phyloP scores from a whole-genome alignment of 2,888 invertebrate species.

The Hydriomena furcata region DNA sequence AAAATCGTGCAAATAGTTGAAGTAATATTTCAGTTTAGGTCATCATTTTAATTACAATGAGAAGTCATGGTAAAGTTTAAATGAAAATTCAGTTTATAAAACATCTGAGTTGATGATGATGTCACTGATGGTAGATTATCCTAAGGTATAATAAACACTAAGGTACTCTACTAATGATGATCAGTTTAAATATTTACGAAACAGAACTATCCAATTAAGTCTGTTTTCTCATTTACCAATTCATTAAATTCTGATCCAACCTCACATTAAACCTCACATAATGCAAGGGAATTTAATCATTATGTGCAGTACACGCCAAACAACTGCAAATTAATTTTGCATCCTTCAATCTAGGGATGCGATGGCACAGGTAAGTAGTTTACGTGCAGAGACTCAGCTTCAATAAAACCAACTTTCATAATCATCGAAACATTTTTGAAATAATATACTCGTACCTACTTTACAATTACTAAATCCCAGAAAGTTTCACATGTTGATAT shows the following conservation, averaged over 20 bases:
- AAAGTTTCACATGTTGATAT: too few relatives aligned
- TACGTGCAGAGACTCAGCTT: conserved; percentile 9
- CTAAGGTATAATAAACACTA: too few relatives aligned
- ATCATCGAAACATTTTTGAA: too few relatives aligned
- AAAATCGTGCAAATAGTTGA: too few relatives aligned
- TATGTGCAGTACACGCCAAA: conserved; percentile 39
- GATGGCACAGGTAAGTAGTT: conserved; percentile 36
- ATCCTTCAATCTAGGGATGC: conserved; percentile 72
- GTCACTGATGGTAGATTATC: too few relatives aligned
- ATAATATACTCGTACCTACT: too few relatives aligned
- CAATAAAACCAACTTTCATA: neutral
- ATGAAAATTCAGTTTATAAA: too few relatives aligned
- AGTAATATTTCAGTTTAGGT: too few relatives aligned
- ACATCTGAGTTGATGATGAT: too few relatives aligned
- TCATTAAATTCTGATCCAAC: conserved; percentile 23
- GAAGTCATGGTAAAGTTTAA: too few relatives aligned
- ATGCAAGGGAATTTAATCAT: conserved; percentile 35
- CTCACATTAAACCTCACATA: conserved; percentile 20
- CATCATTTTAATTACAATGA: too few relatives aligned
- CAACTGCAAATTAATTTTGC: conserved; percentile 70
- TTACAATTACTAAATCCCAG: too few relatives aligned
- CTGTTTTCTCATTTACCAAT: conserved; percentile 9
- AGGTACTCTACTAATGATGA: neutral
- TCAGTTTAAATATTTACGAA: conserved; percentile 3
- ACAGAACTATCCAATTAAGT: conserved; percentile 4